A percentile compares a stretch with the other conserved stretches of the same genome.
These are phyloP conservation scores for Nixonia krombeini DNA, from an alignment of 1,140 invertebrate genomes.

Conservation along the genomic window DNA sequence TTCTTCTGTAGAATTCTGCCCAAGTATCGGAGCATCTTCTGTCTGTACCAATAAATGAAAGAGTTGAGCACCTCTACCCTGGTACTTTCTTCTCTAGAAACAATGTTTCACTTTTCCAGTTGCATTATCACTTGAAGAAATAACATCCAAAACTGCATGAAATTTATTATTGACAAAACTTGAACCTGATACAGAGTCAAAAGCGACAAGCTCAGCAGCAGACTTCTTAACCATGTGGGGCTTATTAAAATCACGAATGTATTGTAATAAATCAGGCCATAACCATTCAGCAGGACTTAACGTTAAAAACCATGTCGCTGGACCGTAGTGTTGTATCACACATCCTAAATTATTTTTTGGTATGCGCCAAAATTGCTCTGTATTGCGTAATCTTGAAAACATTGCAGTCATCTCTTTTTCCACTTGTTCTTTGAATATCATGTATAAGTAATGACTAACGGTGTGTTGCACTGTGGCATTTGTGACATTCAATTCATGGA, in stretches of 20 bases:
- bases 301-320: conserved; percentile 61
- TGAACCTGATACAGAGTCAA: conserved; percentile 52
- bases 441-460: conserved; percentile 19
- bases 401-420: conserved; percentile 41
- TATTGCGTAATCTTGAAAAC: conserved; percentile 48
- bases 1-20: conserved; percentile 10
- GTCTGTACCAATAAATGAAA: conserved; percentile 58
- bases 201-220: conserved; percentile 34
- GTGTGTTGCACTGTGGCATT: conserved; percentile 34
- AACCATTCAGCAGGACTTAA: conserved; percentile 58
- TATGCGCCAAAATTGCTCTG: conserved; percentile 45
- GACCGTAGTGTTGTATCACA: conserved; percentile 55
- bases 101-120: conserved; percentile 51
- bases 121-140: conserved; percentile 42
- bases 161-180: conserved; percentile 57
- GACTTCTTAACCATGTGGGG: conserved; percentile 20
- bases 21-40: conserved; percentile 47
- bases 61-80: conserved; percentile 53
- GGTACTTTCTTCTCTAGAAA: conserved; percentile 50
- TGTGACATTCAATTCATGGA: conserved; percentile 49
- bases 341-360: conserved; percentile 45
- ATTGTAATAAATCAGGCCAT: conserved; percentile 54
- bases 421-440: conserved; percentile 11
- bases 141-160: conserved; percentile 54
- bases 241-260: conserved; percentile 49